These are phyloP conservation scores for Druceiella hillmani DNA, from an alignment of 2,888 invertebrate genomes.

Conservation along the genomic window DNA sequence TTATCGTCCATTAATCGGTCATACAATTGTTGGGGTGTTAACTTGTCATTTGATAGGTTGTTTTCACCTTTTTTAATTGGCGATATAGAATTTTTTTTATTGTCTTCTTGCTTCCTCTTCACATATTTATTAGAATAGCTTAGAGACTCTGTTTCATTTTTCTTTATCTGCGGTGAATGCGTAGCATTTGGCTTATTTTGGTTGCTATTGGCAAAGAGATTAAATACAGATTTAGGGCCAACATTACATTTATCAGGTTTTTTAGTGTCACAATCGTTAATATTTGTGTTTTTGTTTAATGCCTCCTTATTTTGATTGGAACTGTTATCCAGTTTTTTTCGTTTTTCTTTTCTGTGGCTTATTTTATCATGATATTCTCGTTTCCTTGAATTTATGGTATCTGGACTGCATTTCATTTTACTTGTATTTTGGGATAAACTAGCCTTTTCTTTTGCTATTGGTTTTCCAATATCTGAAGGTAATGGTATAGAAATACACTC, in stretches of 20 bases:
- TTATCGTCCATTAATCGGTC: too few species aligned
- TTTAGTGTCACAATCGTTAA: conserved; percentile 29
- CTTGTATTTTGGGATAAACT: conserved; percentile 17
- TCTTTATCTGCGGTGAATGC: too few species aligned
- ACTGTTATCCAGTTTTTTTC: conserved; percentile 37
- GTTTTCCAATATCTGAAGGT: too few species aligned
- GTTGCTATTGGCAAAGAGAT: too few species aligned
- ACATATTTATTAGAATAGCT: conserved; percentile 40
- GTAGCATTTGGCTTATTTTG: too few species aligned
- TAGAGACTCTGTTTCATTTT: conserved; percentile 30
- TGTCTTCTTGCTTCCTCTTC: conserved; percentile 39
- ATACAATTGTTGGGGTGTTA: too few species aligned
- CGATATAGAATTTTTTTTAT: too few species aligned
- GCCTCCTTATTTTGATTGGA: conserved; percentile 28
- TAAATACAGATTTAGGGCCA: conserved; percentile 30
- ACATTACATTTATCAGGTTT: conserved; percentile 30
- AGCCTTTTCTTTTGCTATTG: too few species aligned
- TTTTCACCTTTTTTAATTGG: too few species aligned
- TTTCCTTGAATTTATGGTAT: conserved; percentile 33
- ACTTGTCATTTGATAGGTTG: too few species aligned
- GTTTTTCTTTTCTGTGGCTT: conserved; percentile 46
- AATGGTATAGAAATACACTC: too few species aligned
- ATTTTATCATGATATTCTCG: conserved; percentile 41
- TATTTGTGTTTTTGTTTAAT: conserved; percentile 29
- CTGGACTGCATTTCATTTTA: conserved; percentile 26